These are phyloP conservation scores for Aramus guarauna DNA, from an alignment of 2,113 vertebrate genomes.

Conservation along the genomic window DNA sequence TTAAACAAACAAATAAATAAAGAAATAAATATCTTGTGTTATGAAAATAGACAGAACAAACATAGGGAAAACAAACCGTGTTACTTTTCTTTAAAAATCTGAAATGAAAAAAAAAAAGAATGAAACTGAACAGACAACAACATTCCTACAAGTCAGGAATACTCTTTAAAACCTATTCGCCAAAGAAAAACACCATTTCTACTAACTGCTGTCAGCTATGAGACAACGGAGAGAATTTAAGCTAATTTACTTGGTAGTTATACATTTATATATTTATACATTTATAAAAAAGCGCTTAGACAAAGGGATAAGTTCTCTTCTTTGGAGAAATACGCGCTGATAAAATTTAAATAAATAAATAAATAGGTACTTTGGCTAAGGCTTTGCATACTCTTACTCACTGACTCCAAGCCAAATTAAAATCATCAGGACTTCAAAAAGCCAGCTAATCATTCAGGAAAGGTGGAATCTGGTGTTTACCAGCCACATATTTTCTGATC, in stretches of 20 bases:
- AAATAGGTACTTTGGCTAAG: conserved; percentile 57
- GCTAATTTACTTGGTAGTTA: background rate
- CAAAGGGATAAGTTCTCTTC: conserved; percentile 54
- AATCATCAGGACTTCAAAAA: conserved; percentile 58
- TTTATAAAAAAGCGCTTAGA: conserved; percentile 32
- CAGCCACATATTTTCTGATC: conserved; percentile 39
- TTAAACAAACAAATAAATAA: too few species aligned
- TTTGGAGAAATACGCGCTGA: conserved; percentile 49
- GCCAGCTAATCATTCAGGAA: conserved; percentile 49
- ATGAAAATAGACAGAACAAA: background rate
- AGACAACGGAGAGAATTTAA: conserved; percentile 12
- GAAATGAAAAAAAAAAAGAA: background rate
- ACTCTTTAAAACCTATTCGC: background rate
- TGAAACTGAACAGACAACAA: background rate
- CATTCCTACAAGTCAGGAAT: background rate
- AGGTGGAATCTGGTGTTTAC: conserved; percentile 55
- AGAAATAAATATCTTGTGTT: too few species aligned
- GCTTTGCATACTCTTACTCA: conserved; percentile 64
- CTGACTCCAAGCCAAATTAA: conserved; percentile 62
- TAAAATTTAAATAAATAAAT: conserved; percentile 68
- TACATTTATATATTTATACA: background rate
- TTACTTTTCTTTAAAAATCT: background rate
- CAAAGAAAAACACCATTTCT: background rate
- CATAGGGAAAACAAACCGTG: background rate
- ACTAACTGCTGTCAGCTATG: background rate